Percentiles rank a stretch among this genome's conserved stretches.
Conservation (phyloP, 2,113 vertebrate species). For the Empidonax traillii region DNA sequence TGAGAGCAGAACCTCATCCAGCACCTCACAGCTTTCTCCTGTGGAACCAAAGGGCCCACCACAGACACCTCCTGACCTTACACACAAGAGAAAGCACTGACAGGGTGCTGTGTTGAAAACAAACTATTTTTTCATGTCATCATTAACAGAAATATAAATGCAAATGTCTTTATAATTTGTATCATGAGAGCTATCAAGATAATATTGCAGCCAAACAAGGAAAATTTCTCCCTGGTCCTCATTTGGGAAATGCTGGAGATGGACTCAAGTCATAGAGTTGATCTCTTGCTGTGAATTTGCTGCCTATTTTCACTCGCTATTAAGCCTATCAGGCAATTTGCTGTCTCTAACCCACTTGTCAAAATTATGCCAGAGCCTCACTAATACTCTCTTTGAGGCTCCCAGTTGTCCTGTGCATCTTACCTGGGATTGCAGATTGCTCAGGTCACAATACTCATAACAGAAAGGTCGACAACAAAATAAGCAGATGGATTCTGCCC, state of each 20-base stretch:
- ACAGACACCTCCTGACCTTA: fast-evolving
- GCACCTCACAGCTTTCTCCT: neutral
- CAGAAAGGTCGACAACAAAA: neutral
- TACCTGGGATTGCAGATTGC: neutral
- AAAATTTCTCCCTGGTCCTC: neutral
- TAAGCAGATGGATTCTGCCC: neutral
- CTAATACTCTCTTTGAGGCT: neutral
- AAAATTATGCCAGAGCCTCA: neutral
- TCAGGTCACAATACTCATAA: neutral
- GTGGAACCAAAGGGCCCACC: neutral
- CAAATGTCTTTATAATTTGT: neutral
- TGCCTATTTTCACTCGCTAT: neutral
- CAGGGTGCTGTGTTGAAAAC: neutral
- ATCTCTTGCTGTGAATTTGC: neutral
- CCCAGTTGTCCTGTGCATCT: neutral
- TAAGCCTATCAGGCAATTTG: neutral
- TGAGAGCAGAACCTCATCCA: neutral
- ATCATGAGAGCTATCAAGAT: neutral
- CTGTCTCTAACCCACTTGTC: neutral
- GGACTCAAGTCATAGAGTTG: neutral
- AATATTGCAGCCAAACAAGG: neutral
- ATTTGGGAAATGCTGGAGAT: neutral
- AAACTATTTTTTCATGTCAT: neutral
- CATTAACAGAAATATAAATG: neutral
- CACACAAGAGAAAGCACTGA: fast-evolving